A percentile compares a stretch with the other conserved stretches of the same genome.
phyloP scores from a whole-genome alignment of 2,797 vertebrate genomes.

The Pseudochromis fuscus region DNA sequence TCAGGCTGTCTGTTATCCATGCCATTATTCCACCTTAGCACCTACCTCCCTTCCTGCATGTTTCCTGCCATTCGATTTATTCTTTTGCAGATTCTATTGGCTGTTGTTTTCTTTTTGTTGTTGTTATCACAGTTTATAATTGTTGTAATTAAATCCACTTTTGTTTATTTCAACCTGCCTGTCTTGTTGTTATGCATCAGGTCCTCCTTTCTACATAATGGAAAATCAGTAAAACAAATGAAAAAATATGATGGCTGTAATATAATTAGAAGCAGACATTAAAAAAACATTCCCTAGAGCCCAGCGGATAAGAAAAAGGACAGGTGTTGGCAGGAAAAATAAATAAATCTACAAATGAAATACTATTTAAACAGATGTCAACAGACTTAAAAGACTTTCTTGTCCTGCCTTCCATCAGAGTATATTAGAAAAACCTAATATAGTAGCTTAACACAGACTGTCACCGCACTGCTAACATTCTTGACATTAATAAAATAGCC shows the following conservation, averaged over 20 bases:
- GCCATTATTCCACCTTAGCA: no score
- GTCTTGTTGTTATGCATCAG: no score
- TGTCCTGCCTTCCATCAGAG: background rate
- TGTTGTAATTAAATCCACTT: no score
- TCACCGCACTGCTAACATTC: conserved; percentile 22
- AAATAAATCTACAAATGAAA: background rate
- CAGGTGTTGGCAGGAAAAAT: background rate
- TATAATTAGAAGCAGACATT: background rate
- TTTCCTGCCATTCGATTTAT: no score
- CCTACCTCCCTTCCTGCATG: no score
- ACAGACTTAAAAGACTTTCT: background rate
- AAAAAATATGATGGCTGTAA: background rate
- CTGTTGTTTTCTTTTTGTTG: no score
- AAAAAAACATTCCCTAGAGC: background rate
- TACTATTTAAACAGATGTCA: background rate
- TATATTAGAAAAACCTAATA: conserved; percentile 9
- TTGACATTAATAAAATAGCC: conserved; percentile 31
- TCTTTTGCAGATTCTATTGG: no score
- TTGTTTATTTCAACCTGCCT: no score
- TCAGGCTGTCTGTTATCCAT: no score
- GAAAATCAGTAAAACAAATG: no score
- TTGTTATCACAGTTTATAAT: no score
- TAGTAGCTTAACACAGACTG: background rate
- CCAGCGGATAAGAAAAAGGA: background rate
- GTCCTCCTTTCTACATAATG: no score